A percentile compares a stretch with the other conserved stretches of the same genome.
Evolutionary conservation across 2,888 invertebrate genomes (phyloP).

Genomic region (Incurvaria masculella): DNA sequence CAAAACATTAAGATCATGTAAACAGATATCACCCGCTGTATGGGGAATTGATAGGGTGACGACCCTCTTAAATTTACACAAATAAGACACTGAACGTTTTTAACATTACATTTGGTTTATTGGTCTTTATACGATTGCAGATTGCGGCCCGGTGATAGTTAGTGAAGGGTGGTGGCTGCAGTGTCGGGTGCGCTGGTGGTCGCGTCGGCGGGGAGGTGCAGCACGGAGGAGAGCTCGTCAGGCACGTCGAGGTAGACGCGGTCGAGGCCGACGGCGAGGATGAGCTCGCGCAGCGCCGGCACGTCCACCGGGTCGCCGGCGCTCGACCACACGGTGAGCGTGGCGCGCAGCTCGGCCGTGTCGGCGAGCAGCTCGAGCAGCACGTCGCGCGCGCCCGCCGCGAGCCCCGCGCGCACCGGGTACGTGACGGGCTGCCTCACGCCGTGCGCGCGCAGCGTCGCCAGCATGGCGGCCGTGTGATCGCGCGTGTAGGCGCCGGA

Average conservation of each 20-base stretch:
- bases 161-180: too few relatives aligned
- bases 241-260: conserved; percentile 80
- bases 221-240: conserved; percentile 46
- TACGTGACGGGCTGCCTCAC: conserved; percentile 74
- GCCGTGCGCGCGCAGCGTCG: conserved; percentile 49
- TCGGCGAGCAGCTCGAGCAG: conserved; percentile 59
- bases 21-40: too few relatives aligned
- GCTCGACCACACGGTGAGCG: conserved; percentile 79
- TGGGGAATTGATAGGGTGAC: too few relatives aligned
- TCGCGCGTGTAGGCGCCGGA: conserved; percentile 58
- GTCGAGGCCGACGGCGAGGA: conserved; percentile 62
- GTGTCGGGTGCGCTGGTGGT: too few relatives aligned
- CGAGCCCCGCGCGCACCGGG: conserved; percentile 55
- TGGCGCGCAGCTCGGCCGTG: conserved; percentile 51
- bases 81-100: too few relatives aligned
- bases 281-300: conserved; percentile 60
- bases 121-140: too few relatives aligned
- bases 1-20: too few relatives aligned
- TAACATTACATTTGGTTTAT: too few relatives aligned
- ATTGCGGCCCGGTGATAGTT: too few relatives aligned
- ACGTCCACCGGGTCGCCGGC: conserved; percentile 66
- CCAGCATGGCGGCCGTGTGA: conserved; percentile 68
- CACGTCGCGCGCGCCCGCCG: conserved; percentile 61
- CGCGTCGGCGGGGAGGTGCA: conserved; percentile 37
- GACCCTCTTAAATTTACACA: too few relatives aligned